phyloP scores from a whole-genome alignment of 2,797 vertebrate genomes.

The Amniataba percoides region DNA sequence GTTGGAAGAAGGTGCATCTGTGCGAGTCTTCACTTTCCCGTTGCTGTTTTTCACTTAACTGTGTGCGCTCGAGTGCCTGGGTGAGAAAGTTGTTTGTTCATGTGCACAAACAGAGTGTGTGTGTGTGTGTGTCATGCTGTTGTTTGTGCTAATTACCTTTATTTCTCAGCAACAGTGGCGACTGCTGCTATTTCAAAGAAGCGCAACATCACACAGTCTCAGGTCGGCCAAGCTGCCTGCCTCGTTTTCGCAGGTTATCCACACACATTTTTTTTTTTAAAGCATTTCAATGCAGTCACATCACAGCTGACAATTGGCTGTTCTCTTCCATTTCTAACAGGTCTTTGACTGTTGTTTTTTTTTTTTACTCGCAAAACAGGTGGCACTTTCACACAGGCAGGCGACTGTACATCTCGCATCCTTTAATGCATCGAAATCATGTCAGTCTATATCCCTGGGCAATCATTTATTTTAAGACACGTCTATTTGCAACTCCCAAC shows the following conservation, averaged over 20 bases:
- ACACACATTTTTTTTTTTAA: slow-evolving; percentile 2
- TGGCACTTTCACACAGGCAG: slow-evolving; percentile 43
- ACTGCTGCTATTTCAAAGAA: slow-evolving; percentile 67
- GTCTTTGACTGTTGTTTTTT: slow-evolving; percentile 26
- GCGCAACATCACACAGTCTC: slow-evolving; percentile 64
- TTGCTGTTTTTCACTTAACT: slow-evolving; percentile 6
- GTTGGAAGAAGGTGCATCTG: slow-evolving; percentile 35
- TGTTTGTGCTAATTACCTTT: slow-evolving; percentile 57
- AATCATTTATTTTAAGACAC: background rate
- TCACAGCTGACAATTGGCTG: slow-evolving; percentile 34
- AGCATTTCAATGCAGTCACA: slow-evolving; percentile 3
- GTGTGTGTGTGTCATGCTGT: slow-evolving; percentile 18
- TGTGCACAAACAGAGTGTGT: slow-evolving; percentile 3
- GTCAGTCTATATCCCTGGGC: background rate
- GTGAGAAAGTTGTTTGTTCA: slow-evolving; percentile 12
- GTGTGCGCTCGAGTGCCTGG: background rate
- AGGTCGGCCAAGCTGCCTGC: slow-evolving; percentile 41
- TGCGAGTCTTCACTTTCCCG: slow-evolving; percentile 7
- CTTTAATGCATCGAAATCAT: slow-evolving; percentile 11
- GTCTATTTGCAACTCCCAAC: background rate
- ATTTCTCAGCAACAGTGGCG: slow-evolving; percentile 52
- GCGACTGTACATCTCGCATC: slow-evolving; percentile 22
- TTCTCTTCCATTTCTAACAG: slow-evolving; percentile 42
- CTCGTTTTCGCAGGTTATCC: slow-evolving; percentile 51
- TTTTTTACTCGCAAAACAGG: slow-evolving; percentile 36